phyloP scores from a whole-genome alignment of 2,113 vertebrate species.

The Ellobius talpinus region DNA sequence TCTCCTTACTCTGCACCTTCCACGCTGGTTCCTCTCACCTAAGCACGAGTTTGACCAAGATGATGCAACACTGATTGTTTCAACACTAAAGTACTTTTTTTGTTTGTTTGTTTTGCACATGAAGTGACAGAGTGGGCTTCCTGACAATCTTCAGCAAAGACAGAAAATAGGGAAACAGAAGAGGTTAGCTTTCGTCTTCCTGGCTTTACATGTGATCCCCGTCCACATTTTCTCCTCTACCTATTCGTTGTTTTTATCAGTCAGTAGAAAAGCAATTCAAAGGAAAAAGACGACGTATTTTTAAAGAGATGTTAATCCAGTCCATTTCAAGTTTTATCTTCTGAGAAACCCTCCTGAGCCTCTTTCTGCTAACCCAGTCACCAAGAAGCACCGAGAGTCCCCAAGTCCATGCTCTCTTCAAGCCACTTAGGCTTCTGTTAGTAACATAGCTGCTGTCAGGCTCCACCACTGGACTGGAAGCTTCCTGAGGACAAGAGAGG shows the following conservation, averaged over 20 bases:
- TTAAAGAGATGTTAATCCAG: neutral
- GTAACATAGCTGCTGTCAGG: neutral
- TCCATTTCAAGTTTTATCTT: neutral
- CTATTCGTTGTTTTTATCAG: neutral
- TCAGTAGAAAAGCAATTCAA: neutral
- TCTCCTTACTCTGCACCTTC: neutral
- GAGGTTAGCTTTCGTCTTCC: neutral
- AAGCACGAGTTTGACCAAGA: neutral
- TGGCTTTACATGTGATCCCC: neutral
- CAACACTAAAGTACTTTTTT: constrained; percentile 22
- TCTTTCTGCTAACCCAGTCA: neutral
- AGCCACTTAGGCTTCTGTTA: neutral
- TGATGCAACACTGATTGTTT: neutral
- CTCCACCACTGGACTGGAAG: neutral
- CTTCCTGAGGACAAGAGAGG: neutral
- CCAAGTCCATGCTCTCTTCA: neutral
- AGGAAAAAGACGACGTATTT: neutral
- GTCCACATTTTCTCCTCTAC: neutral
- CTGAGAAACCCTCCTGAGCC: neutral
- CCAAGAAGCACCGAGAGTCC: neutral
- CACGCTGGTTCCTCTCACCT: neutral
- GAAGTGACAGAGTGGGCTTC: neutral
- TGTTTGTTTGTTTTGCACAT: neutral
- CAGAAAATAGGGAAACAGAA: constrained; percentile 1
- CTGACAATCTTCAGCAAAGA: neutral